phyloP scores from a whole-genome alignment of 1,140 invertebrate genomes.

The Diorhabda sublineata region DNA sequence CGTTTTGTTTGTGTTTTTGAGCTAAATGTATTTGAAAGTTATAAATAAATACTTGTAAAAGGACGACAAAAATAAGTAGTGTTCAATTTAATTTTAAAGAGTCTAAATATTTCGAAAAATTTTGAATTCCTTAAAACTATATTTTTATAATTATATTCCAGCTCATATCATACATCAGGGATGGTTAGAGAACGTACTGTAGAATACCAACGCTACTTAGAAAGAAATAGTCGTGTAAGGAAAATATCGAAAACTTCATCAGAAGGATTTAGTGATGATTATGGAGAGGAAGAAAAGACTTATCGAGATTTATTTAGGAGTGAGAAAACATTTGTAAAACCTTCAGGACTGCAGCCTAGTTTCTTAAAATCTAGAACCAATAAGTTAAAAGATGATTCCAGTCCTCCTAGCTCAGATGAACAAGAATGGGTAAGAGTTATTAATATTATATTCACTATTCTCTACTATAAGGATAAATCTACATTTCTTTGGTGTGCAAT shows the following conservation, averaged over 20 bases:
- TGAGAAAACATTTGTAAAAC: conserved; percentile 46
- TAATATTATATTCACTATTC: not conserved
- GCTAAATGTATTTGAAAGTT: too few relatives aligned
- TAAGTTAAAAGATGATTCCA: conserved; percentile 42
- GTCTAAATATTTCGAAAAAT: not conserved
- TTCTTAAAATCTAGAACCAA: conserved; percentile 35
- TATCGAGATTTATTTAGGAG: conserved; percentile 49
- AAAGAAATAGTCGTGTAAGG: conserved; percentile 30
- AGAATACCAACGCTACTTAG: conserved; percentile 52
- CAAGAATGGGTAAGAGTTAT: conserved; percentile 35
- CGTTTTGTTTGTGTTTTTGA: too few relatives aligned
- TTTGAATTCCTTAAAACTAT: not conserved
- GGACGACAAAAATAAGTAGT: not conserved
- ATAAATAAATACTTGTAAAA: too few relatives aligned
- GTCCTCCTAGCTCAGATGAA: conserved; percentile 50
- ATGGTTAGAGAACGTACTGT: conserved; percentile 50
- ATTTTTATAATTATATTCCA: conserved; percentile 13
- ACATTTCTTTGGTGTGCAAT: not conserved
- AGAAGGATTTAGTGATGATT: conserved; percentile 52
- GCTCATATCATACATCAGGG: conserved; percentile 41
- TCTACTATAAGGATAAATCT: not conserved
- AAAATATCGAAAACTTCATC: conserved; percentile 52
- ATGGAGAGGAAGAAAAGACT: conserved; percentile 53
- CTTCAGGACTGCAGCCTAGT: conserved; percentile 26
- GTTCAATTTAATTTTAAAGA: conserved; percentile 1